Percentiles rank a stretch among this genome's conserved stretches.
Conservation (phyloP, 2,888 invertebrate species). For the Halictus quadricinctus region DNA sequence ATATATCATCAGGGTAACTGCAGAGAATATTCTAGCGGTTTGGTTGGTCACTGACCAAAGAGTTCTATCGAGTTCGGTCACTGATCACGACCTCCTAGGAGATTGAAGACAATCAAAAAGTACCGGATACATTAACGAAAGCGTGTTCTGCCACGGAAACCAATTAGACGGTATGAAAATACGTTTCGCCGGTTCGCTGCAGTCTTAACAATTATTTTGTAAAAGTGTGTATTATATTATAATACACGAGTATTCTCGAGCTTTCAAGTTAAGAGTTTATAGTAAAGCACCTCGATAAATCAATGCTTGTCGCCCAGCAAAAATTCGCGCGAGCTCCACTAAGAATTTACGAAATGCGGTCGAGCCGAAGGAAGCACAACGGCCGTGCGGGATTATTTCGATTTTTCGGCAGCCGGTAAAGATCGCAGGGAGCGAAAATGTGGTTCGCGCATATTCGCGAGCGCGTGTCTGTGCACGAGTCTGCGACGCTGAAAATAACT, state of each 20-base stretch:
- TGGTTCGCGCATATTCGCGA: background rate
- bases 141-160: background rate
- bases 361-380: background rate
- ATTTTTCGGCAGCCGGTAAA: background rate
- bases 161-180: background rate
- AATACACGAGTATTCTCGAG: too few relatives aligned
- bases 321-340: background rate
- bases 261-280: too few relatives aligned
- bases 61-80: background rate
- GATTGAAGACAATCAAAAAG: background rate
- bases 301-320: background rate
- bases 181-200: background rate
- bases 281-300: background rate
- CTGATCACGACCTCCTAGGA: background rate
- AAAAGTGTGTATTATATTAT: too few relatives aligned
- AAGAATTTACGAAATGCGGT: background rate
- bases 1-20: background rate
- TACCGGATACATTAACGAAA: background rate
- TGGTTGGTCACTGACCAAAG: background rate
- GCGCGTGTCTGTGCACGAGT: background rate
- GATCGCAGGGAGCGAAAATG: background rate
- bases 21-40: too few relatives aligned
- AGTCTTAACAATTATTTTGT: background rate
- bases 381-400: background rate
- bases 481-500: slow-evolving; percentile 31